Percentiles rank a stretch among this genome's conserved stretches.
phyloP scores from a whole-genome alignment of 2,888 invertebrate species.

The Athalia circularis region DNA sequence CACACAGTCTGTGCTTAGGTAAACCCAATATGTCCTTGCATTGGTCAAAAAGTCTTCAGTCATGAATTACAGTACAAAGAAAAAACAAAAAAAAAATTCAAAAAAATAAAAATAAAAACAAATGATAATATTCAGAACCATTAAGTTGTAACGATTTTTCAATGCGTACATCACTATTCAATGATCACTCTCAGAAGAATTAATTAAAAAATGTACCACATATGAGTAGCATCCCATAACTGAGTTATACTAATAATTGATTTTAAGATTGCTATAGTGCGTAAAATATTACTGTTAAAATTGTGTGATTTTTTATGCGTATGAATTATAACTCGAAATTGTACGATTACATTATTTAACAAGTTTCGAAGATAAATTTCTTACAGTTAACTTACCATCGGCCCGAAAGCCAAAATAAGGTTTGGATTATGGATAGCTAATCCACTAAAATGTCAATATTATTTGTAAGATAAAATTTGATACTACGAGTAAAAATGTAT shows the following conservation, averaged over 20 bases:
- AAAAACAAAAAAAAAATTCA: neutral
- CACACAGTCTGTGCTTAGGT: conserved; percentile 19
- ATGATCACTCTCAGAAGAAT: conserved; percentile 38
- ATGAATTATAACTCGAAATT: conserved; percentile 41
- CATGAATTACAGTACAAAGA: conserved; percentile 28
- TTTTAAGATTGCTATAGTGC: conserved; percentile 42
- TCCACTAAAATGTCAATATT: conserved; percentile 39
- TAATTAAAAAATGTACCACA: conserved; percentile 31
- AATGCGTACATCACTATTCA: conserved; percentile 16
- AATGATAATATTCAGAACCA: conserved; percentile 19
- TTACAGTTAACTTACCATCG: conserved; percentile 31
- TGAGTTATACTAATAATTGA: conserved; percentile 37
- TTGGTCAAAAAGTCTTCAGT: conserved; percentile 20
- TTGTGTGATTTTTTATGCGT: conserved; percentile 43
- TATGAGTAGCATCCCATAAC: conserved; percentile 31
- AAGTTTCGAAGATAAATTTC: conserved; percentile 42
- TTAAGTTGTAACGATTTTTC: conserved; percentile 4
- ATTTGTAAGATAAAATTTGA: conserved; percentile 48
- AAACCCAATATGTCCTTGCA: neutral
- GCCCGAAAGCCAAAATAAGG: conserved; percentile 30
- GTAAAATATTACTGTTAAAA: conserved; percentile 35
- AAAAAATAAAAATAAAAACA: conserved; percentile 1
- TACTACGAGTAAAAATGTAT: conserved; percentile 61
- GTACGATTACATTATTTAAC: conserved; percentile 44
- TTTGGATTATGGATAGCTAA: conserved; percentile 35